Base-by-base conservation (phyloP, 2,797 vertebrate genomes). In the Phataginus tetradactyla region DNA sequence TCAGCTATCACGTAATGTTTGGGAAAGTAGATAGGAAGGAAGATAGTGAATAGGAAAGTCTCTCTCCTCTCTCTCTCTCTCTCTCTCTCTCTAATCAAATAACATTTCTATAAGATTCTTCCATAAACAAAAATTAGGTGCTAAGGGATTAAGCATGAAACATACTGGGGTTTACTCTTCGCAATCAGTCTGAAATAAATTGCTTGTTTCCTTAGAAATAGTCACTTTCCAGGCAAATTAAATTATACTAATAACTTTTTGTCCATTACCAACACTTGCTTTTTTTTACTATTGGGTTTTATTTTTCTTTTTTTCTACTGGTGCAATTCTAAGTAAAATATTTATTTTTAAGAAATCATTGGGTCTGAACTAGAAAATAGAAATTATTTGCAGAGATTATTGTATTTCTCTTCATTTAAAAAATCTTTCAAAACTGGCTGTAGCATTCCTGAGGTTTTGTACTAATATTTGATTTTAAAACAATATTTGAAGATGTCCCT, bases 1-100 rank as follows among this genome's bases (percentile, higher is more conserved):
- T 83, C 27, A 78, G 61, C 39, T 91, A 94, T 94, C 92, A 91
- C 0, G 14, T 95, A 96, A 94, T 96, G 37, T 94, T 96, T 96
- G 90, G 74, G 75, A 92, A 93, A 89, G 55, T 66, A 37, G 29
- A 57, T 37, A 74, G 87, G 57, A 90, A 84, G n/a, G 25, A 74
- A 94, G 34, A 66, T 59, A 61, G 37, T 69, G 39, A 93, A 85
- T n/a, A 64, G 42, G 27, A 96, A 91, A 51, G 12, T 77, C 5
- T 80, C 13, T 49, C 18, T 72, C 8, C 8, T 51, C 9, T 74
- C 4, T n/a, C 15, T 79, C 42, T n/a, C 5, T 37, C 6, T 69
- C 13, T 49, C 51, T 72, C 20, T 64, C 27, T 75, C 0, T 84
- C 37, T 57, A 57, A 78, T 83, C 84, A 71, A 92, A 55, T 88